Conservation (phyloP, 2,888 invertebrate genomes). For the Mimumesa dahlbomi region DNA sequence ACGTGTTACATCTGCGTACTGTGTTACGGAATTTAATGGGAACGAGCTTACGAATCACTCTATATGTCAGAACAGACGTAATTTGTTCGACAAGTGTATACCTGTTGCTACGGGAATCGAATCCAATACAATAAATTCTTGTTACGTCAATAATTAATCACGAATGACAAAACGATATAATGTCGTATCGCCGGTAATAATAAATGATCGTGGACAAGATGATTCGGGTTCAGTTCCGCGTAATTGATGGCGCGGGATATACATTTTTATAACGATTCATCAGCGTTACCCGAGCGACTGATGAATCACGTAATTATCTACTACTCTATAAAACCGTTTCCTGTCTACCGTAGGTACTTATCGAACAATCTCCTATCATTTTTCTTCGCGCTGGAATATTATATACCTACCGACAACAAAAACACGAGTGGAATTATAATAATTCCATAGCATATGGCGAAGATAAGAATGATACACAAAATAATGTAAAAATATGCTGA, state of each 20-base stretch:
- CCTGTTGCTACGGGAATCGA: conserved; percentile 59
- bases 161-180: conserved; percentile 59
- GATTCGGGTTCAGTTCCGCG: conserved; percentile 24
- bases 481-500: too few species aligned
- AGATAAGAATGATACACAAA: too few species aligned
- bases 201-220: conserved; percentile 46
- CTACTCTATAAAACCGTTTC: too few species aligned
- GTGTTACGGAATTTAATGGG: background rate
- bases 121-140: conserved; percentile 64
- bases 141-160: conserved; percentile 60
- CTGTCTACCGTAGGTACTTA: too few species aligned
- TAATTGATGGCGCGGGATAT: background rate
- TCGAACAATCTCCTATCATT: too few species aligned
- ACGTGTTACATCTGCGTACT: too few species aligned
- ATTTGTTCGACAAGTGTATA: conserved; percentile 54
- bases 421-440: too few species aligned
- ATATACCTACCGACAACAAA: too few species aligned
- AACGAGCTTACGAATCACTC: background rate
- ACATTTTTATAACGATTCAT: conserved; percentile 12
- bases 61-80: conserved; percentile 8
- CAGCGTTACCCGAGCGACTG: too few species aligned
- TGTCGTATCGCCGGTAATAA: conserved; percentile 49
- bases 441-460: too few species aligned
- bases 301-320: too few species aligned
- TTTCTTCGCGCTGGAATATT: too few species aligned